Conservation (phyloP, 2,888 invertebrate genomes). For the Steinernema hermaphroditum region DNA sequence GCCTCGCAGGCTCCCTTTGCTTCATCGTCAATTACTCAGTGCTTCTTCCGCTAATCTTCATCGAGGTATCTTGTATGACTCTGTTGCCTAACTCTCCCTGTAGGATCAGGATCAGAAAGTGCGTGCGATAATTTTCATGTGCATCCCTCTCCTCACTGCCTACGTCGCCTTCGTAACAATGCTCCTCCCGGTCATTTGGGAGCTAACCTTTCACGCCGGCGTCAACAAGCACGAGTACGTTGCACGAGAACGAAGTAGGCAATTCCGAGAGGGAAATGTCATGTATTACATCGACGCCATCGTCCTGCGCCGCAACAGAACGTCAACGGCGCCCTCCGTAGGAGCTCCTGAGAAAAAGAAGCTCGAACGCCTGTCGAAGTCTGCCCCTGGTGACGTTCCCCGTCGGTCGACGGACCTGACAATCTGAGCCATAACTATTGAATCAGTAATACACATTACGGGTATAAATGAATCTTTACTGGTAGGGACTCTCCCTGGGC, state of each 20-base stretch:
- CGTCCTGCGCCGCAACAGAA: background rate
- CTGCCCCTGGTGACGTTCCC: background rate
- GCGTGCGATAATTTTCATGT: constrained; percentile 33
- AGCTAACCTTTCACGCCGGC: constrained; percentile 28
- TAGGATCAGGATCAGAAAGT: constrained; percentile 7
- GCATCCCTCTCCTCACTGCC: constrained; percentile 34
- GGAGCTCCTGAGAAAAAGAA: background rate
- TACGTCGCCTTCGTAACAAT: constrained; percentile 33
- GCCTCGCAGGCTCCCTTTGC: constrained; percentile 31
- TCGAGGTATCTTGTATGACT: constrained; percentile 24
- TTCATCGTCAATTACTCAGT: constrained; percentile 33
- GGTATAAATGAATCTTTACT: background rate
- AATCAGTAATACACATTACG: too few relatives aligned
- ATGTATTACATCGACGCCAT: constrained; percentile 35
- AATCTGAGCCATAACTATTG: too few relatives aligned
- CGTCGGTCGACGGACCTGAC: background rate
- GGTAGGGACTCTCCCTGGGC: background rate
- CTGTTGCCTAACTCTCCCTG: background rate
- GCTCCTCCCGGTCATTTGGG: constrained; percentile 30
- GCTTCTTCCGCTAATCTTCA: constrained; percentile 33
- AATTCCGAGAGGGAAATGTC: constrained; percentile 32
- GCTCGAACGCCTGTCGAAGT: background rate
- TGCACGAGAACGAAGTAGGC: constrained; percentile 30
- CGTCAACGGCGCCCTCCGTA: background rate
- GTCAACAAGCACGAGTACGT: constrained; percentile 37